Evolutionary conservation across 2,797 vertebrate genomes (phyloP).

Genomic region (Gambelia wislizenii): DNA sequence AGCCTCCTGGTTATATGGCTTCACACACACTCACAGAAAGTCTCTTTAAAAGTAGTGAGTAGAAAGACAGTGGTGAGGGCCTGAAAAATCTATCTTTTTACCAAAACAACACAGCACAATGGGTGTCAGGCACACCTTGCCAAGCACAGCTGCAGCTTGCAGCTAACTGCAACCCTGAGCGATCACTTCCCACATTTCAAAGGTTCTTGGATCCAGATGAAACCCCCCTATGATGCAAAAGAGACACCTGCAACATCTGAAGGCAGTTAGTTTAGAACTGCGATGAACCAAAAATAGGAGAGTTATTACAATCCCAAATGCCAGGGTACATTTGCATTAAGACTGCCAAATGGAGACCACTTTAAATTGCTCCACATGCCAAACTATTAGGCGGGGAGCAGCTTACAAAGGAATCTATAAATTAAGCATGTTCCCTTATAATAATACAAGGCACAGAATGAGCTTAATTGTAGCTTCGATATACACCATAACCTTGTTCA

Average conservation of each 20-base stretch:
- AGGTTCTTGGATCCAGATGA: background rate
- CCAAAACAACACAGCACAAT: background rate
- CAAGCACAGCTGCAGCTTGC: slow-evolving; percentile 20
- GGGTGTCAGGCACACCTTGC: background rate
- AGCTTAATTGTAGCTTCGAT: background rate
- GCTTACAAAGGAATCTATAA: slow-evolving; percentile 8
- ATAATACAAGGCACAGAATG: background rate
- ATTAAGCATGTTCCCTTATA: background rate
- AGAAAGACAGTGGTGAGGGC: slow-evolving; percentile 5
- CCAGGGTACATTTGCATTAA: background rate
- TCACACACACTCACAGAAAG: slow-evolving; percentile 4
- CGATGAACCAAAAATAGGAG: slow-evolving; percentile 32
- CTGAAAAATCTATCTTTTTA: background rate
- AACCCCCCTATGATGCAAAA: background rate
- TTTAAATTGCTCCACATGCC: slow-evolving; percentile 11
- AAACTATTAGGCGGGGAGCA: background rate
- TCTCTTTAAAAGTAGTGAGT: slow-evolving; percentile 17
- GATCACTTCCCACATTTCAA: background rate
- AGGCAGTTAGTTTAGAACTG: background rate
- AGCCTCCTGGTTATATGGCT: slow-evolving; percentile 13
- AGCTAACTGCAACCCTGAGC: background rate
- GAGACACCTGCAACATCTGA: slow-evolving; percentile 25
- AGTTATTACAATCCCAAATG: slow-evolving; percentile 24
- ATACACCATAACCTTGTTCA: background rate
- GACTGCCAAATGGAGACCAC: slow-evolving; percentile 11